Evolutionary conservation across 2,888 invertebrate species (phyloP).

Genomic region (Mimas tiliae): DNA sequence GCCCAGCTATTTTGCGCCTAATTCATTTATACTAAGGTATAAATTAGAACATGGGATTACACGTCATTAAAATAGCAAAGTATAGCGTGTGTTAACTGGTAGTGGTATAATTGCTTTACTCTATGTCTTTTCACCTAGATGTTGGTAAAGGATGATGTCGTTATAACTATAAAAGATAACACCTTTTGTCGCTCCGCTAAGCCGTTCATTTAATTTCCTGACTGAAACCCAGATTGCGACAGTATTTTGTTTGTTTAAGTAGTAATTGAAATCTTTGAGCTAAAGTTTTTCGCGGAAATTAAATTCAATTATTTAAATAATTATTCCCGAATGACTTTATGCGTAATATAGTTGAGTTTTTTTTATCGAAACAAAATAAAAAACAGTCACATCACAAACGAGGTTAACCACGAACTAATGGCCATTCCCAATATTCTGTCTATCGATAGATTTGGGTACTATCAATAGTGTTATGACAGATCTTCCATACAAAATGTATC

Average conservation of each 20-base stretch:
- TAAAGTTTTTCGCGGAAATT: conserved; percentile 78
- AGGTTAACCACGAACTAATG: too few species aligned
- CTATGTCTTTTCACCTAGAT: conserved; percentile 68
- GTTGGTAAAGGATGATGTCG: conserved; percentile 62
- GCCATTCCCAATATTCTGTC: too few species aligned
- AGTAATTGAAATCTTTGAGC: conserved; percentile 79
- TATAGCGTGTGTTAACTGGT: conserved; percentile 63
- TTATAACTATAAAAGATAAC: conserved; percentile 76
- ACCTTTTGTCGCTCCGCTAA: conserved; percentile 71
- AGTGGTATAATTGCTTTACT: conserved; percentile 68
- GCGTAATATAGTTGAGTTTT: conserved; percentile 29
- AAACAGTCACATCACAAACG: too few species aligned
- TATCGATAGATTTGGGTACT: too few species aligned
- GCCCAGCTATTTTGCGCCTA: conserved; percentile 59
- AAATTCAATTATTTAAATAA: conserved; percentile 62
- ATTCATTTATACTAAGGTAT: conserved; percentile 60
- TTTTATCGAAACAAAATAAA: too few species aligned
- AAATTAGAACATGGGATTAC: conserved; percentile 58
- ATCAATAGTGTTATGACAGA: too few species aligned
- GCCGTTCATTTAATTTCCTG: conserved; percentile 82
- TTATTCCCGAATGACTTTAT: conserved; percentile 50
- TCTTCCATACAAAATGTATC: too few species aligned
- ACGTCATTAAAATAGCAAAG: conserved; percentile 59
- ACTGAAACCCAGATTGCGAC: conserved; percentile 69
- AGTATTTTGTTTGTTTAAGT: conserved; percentile 81